phyloP scores from a whole-genome alignment of 2,113 vertebrate species.

The mouse (Mus musculus) region GRCm39 chr6:54445501-54446000 shows the following conservation, averaged over 20 bases:
- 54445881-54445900: not conserved
- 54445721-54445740: not conserved
- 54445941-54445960: too few relatives aligned
- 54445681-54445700: not conserved
- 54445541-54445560: not conserved
- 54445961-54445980: not conserved
- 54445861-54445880: too few relatives aligned
- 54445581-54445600: not conserved
- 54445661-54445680: not conserved
- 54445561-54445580: not conserved
- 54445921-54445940: not conserved
- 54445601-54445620: not conserved
- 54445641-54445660: not conserved
- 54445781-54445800: not conserved
- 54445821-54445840: not conserved
- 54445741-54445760: not conserved
- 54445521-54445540: not conserved
- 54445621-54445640: not conserved
- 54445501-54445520: not conserved
- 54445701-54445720: not conserved
- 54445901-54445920: not conserved
- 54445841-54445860: not conserved
- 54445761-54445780: not conserved
- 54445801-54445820: not conserved
- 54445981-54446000: not conserved